Evolutionary conservation across 2,797 vertebrate genomes (phyloP), one percentile per base, ranked within the genome.

Genomic region (Sebastes iracundus): DNA sequence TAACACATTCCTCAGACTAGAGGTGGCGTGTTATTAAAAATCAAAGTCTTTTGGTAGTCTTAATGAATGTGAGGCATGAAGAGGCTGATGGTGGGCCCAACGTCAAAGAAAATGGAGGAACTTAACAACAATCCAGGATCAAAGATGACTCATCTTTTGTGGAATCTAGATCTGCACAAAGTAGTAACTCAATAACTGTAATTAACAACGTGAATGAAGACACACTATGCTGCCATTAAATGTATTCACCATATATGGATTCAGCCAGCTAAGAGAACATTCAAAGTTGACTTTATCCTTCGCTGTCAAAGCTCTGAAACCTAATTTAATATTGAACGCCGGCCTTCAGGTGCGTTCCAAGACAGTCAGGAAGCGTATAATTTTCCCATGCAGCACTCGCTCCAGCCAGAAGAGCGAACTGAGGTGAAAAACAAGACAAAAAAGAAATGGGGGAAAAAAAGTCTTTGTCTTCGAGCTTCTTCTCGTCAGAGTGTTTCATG

Each of bases 21-120:
- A 91, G 86, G 85, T 77, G 85, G 83, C 84, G 77, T 92, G 91
- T 94, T 87, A 92, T 94, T 94, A 92, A 89, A 89, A 92, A 90
- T 93, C 82, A 90, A 87, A 83, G 84, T 86, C 62, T 89, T 90
- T 86, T 62, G 79, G 85, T 80, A 83, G 84, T 88, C 59, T 86
- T 53, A 79, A 77, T 87, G 80, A 90, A 79, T 86, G 86, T 42
- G 77, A 86, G 71, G 82, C 75, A 87, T 79, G 80, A 90, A 55
- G 25, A 72, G 60, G 12, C 56, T 66, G 72, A 64, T 60, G 23
- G 22, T 32, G 20, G 55, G 33, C 28, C 67, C 8, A 20, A 30
- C 20, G 46, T 76, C n/a, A 67, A 79, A 88, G 59, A 85, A 73
- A 84, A 63, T 25, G 28, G 58, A 81, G 30, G 38, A 67, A 56